These are phyloP conservation scores for Cyprinella venusta DNA, from an alignment of 2,797 vertebrate species.

Conservation along the genomic window DNA sequence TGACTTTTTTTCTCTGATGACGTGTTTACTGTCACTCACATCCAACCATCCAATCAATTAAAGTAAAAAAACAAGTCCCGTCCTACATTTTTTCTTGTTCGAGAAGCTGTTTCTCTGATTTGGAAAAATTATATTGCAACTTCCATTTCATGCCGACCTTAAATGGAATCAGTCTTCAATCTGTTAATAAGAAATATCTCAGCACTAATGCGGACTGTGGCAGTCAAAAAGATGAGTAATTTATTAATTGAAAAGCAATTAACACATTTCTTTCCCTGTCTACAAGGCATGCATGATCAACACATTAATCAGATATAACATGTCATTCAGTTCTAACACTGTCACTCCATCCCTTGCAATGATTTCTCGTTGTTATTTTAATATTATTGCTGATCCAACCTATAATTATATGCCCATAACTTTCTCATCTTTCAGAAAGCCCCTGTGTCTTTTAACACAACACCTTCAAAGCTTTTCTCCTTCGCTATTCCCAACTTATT, in stretches of 20 bases:
- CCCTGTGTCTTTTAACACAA: slow-evolving; percentile 13
- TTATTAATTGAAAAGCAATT: neutral
- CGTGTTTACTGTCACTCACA: neutral
- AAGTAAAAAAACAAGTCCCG: neutral
- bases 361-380: slow-evolving; percentile 14
- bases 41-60: neutral
- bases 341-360: slow-evolving; percentile 59
- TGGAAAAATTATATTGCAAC: neutral
- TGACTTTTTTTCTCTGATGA: neutral
- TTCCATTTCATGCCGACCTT: neutral
- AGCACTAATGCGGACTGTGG: neutral
- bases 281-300: neutral
- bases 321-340: slow-evolving; percentile 30
- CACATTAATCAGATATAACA: neutral
- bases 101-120: neutral
- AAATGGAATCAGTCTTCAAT: neutral
- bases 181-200: neutral
- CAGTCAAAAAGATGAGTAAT: neutral
- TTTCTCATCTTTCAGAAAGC: slow-evolving; percentile 35
- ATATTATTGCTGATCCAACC: slow-evolving; percentile 21
- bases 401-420: neutral
- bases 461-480: slow-evolving; percentile 33
- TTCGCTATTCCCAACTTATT: slow-evolving; percentile 36
- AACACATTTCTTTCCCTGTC: neutral
- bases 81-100: neutral